phyloP scores from a whole-genome alignment of 2,113 vertebrate genomes.

The Hiodon alosoides region DNA sequence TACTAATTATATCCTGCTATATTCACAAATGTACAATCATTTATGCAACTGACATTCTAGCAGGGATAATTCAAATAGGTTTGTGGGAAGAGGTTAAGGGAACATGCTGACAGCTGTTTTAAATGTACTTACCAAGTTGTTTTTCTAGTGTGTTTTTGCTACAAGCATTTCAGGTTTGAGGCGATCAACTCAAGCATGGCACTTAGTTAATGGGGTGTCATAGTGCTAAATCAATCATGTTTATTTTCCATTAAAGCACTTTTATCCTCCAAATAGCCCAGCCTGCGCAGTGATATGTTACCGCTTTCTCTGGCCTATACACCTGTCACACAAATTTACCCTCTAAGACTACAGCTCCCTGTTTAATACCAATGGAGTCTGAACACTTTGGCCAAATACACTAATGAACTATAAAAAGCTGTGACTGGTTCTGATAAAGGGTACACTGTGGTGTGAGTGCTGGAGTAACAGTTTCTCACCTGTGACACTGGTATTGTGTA shows the following conservation, averaged over 20 bases:
- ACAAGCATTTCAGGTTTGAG: slow-evolving; percentile 19
- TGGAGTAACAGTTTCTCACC: background rate
- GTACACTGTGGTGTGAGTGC: background rate
- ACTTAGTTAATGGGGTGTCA: slow-evolving; percentile 31
- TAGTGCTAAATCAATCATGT: slow-evolving; percentile 30
- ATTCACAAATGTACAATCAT: background rate
- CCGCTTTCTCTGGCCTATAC: background rate
- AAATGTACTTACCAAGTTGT: background rate
- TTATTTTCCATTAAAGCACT: slow-evolving; percentile 22
- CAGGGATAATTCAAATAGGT: background rate
- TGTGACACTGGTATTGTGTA: background rate
- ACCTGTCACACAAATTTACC: slow-evolving; percentile 15
- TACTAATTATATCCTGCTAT: background rate
- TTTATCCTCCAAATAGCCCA: slow-evolving; percentile 18
- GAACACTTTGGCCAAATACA: background rate
- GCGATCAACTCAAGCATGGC: slow-evolving; percentile 5
- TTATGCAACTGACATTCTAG: background rate
- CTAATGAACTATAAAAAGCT: background rate
- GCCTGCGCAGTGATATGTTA: background rate
- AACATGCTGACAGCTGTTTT: slow-evolving; percentile 1
- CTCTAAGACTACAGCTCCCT: background rate
- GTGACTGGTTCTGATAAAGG: too few relatives aligned
- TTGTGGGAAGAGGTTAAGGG: slow-evolving; percentile 6
- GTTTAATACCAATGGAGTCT: slow-evolving; percentile 5
- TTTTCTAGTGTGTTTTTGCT: slow-evolving; percentile 10